Evolutionary conservation across 2,888 invertebrate genomes (phyloP), one percentile per base, ranked within the genome.

Genomic region (Druceiella hillmani): DNA sequence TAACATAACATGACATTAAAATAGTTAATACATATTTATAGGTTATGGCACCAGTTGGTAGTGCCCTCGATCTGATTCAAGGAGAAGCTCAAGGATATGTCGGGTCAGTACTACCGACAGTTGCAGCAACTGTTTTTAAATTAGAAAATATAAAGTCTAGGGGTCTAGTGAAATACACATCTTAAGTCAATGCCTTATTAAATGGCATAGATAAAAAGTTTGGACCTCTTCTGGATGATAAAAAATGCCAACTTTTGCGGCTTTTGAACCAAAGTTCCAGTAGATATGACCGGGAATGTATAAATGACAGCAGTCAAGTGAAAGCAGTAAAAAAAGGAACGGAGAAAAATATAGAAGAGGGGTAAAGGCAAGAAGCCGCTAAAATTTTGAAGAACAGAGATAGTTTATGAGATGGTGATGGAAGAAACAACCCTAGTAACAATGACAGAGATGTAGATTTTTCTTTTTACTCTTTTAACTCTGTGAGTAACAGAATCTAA

Each of bases 171-270:
- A 44, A 46, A 43, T 47, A 41, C 39, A 46, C 44, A 44, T 40
- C 46, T 44, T 46, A 44, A 47, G 45, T 43, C 46, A 50, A 48
- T 46, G 46, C 46, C 41, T 46, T 46, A 50, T 45, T 46, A 41
- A 46, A 43, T 46, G 41, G 44, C 47, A 45, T 43, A 45, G 45
- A 38, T 5, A 31, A 25, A 41, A 31, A 26, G 15, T 46, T 46
- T 43, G 43, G 40, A 26, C 44, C 42, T 43, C 43, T 46, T 30
- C 43, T 46, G 41, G 35, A 45, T 34, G 45, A 50, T 42, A 42
- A 45, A 44, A 45, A 47, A 45, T 47, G 48, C 47, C 45, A 25
- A 46, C 46, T 46, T 46, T 42, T 46, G 44, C 45, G 46, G 48
- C 39, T 33, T 46, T 48, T 48, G 38, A 48, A 38, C 45, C 44